These are phyloP conservation scores for Artemia sinica DNA, from an alignment of 2,888 invertebrate genomes.

Conservation along the genomic window DNA sequence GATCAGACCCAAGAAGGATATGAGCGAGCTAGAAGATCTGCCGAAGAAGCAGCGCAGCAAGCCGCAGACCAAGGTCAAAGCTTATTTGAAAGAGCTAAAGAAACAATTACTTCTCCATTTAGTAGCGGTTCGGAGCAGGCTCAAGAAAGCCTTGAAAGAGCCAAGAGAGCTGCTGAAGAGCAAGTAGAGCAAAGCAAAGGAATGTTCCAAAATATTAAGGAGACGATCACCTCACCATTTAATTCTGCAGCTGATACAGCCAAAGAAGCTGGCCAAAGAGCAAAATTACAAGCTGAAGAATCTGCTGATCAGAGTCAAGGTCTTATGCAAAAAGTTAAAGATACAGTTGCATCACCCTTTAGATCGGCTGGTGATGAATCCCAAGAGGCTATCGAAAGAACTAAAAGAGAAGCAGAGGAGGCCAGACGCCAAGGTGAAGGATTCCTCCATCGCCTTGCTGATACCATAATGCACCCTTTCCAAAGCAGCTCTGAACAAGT, in stretches of 20 bases:
- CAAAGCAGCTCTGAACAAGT: background rate
- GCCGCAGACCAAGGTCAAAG: background rate
- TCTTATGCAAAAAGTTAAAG: background rate
- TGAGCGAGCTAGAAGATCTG: background rate
- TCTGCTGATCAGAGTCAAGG: background rate
- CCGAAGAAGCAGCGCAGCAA: background rate
- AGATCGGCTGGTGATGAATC: background rate
- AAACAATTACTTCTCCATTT: background rate
- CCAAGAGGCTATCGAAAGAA: background rate
- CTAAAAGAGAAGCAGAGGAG: background rate
- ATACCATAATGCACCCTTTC: background rate
- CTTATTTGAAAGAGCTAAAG: background rate
- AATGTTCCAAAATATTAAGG: background rate
- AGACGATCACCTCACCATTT: background rate
- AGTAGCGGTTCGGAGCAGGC: background rate
- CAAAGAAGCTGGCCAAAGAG: background rate
- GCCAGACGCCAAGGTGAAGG: background rate
- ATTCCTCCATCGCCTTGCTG: background rate
- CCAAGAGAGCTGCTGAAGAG: background rate
- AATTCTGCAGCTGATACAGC: background rate
- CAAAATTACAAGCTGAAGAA: background rate
- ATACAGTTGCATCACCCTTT: background rate
- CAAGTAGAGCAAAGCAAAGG: background rate
- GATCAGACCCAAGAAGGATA: slow-evolving; percentile 3
- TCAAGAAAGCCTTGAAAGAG: background rate